Evolutionary conservation across 2,888 invertebrate species (phyloP), one percentile per base, ranked within the genome.

Genomic region (Pheosia gnoma): DNA sequence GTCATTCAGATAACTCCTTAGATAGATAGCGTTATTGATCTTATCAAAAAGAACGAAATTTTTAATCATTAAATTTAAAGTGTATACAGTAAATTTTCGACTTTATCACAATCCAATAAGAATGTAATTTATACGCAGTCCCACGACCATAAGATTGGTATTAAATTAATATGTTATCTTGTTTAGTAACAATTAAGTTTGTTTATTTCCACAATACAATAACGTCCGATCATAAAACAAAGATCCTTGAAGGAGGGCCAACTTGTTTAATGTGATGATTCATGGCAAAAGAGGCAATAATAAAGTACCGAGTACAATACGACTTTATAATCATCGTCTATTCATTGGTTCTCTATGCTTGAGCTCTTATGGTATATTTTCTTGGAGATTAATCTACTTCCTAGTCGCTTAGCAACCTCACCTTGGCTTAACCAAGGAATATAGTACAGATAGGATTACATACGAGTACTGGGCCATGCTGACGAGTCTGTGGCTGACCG

Each of bases 381-480:
- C 25, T 25, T 25, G 25, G 25, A 25, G 25, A 5, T 47, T 47
- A 47, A 41, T 7, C 3, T 5, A 41, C 41, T 5, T 41, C 8
- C 41, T 41, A n/a, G n/a, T 4, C 47, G 4, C n/a, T 47, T 47
- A 9, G 25, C 41, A 0, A 1, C 8, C 8, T 43, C 4, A 43
- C 43, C 43, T 43, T 43, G 8, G 36, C 25, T 25, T 52, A 52
- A 52, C 25, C 25, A 8, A 6, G 25, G 6, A 36, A 25, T 7
- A 37, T 43, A 41, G 53, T 59, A 45, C 36, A 57, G 11, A 56
- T 38, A 63, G 59, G 43, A 68, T 41, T 70, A 91, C 93, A 85
- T 76, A 93, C 93, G 91, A 91, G 85, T 86, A 89, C 72, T 92
- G 91, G 60, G 90, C 83, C 89, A 91, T 92, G 78, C 90, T 92